Evolutionary conservation across 2,113 vertebrate species (phyloP).

Genomic region (Chamaea fasciata): DNA sequence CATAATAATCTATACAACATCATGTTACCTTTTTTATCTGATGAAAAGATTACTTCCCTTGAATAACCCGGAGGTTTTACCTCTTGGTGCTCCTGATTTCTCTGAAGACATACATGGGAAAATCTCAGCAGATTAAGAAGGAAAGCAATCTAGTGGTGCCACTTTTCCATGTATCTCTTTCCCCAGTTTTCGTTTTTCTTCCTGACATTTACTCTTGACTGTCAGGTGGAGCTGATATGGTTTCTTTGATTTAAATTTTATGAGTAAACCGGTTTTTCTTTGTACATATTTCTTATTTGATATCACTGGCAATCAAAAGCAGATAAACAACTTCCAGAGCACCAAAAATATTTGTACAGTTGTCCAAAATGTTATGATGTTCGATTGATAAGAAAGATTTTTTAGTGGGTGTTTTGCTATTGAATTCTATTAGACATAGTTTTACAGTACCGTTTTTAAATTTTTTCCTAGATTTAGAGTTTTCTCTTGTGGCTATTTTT

Average conservation of each 20-base stretch:
- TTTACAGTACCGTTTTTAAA: background rate
- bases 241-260: background rate
- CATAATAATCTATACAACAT: background rate
- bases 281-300: background rate
- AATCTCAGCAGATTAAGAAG: background rate
- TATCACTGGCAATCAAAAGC: background rate
- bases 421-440: background rate
- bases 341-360: background rate
- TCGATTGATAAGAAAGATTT: background rate
- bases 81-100: background rate
- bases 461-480: background rate
- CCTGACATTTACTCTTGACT: background rate
- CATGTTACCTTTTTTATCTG: background rate
- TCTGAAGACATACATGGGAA: background rate
- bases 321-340: background rate
- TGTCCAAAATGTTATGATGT: background rate
- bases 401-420: accelerated
- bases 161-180: background rate
- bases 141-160: background rate
- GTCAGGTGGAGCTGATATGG: background rate
- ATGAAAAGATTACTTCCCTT: background rate
- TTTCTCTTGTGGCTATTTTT: background rate
- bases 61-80: background rate
- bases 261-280: background rate
- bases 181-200: background rate